Base-by-base conservation (phyloP, 2,888 invertebrate species). In the Dicycla oo region DNA sequence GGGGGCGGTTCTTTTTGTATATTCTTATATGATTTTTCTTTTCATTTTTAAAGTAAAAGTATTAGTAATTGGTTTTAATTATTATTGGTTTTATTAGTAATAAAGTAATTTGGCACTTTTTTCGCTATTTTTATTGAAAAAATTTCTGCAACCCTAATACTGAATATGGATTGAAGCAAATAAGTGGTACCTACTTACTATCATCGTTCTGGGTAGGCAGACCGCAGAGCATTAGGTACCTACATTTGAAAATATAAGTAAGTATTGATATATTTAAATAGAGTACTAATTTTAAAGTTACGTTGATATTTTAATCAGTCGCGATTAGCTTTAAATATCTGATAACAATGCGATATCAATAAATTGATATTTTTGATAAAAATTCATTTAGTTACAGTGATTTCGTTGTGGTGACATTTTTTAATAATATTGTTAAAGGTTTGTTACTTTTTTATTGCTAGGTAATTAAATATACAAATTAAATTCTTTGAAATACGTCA, bases 1-100 rank as follows among this genome's bases (percentile, higher is more conserved):
- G 98, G 98, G 98, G 98, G 98, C 98, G 98, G 15, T 20, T 54
- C 64, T 70, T 75, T 81, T 81, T 75, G 69, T 34, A 3, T n/a
- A 0, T 45, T n/a, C n/a, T 60, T 58, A 30, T 58, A 13, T n/a
- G 1, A 20, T 57, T 60, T 54, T 45, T 0, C 53, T n/a, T 62
- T 0, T 34, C 0, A 10, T n/a, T 11, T 30, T n/a, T 26, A 7
- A 8, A 7, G 0, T 20, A 47, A 38, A 43, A 10, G 30, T 20
- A 34, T 34, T n/a, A n/a, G n/a, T n/a, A n/a, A n/a, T n/a, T n/a
- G n/a, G n/a, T n/a, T n/a, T n/a, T n/a, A n/a, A n/a, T n/a, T n/a
- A n/a, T n/a, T n/a, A n/a, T n/a, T n/a, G n/a, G n/a, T n/a, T n/a
- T n/a, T n/a, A n/a, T 3, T 30, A 30, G 30, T 3, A 30, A 30